Evolutionary conservation across 2,888 invertebrate genomes (phyloP), one percentile per base, ranked within the genome.

Genomic region (Mesopsocus fuscifrons): DNA sequence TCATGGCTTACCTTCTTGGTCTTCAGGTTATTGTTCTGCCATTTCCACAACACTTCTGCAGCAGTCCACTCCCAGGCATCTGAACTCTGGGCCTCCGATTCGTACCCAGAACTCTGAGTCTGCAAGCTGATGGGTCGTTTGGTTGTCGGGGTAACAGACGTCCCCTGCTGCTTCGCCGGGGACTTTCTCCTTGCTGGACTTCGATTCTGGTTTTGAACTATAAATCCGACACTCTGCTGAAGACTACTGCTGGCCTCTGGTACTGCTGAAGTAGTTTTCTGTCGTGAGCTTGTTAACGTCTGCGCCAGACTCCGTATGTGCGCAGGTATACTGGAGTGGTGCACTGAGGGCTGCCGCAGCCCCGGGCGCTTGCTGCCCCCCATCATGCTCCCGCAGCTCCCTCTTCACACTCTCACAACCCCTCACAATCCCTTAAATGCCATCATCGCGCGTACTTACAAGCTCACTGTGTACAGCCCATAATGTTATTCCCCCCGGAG

Each of bases 1-100:
- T n/a, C n/a, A n/a, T 3, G 20, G 6, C 18, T 5, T 38, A 38
- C 38, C 20, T 38, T 38, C 20, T 38, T 38, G 9, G 38, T 38
- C 11, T 38, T 38, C 8, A 38, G 11, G 20, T 38, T 38, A 18
- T 38, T 38, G 21, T 38, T 38, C 38, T 38, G 38, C 38, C 38
- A 38, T 21, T 38, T 38, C 38, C 38, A 38, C 15, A 38, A 18
- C n/a, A 38, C 38, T 18, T 38, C 38, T 5, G 38, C 38, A 5
- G 38, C 17, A 18, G 38, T 38, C 38, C 16, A 38, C 6, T 21
- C 38, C 38, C 38, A 38, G 18, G 38, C 38, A 20, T 38, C 38
- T n/a, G 17, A 38, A 4, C 38, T 21, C 20, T 38, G 38, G 20
- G 17, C 17, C 21, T 38, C 38, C 38, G 38, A 38, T 18, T 38